Evolutionary conservation across 1,140 invertebrate genomes (phyloP), one percentile per base, ranked within the genome.

Genomic region (Camponotus pennsylvanicus): DNA sequence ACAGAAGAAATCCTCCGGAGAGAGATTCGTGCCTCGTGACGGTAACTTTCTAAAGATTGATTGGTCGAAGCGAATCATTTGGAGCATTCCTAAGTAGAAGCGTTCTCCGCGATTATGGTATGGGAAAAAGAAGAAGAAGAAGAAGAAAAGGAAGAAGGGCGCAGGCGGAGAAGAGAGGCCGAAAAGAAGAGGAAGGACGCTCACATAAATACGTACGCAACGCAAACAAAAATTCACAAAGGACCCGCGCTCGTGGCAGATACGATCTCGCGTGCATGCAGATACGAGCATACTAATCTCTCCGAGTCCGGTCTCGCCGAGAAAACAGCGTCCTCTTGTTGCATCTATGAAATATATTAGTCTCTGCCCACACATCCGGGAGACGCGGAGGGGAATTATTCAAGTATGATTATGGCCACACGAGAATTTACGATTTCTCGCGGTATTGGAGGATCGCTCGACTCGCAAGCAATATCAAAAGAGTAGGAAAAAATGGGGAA

Each of bases 251-350:
- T 93, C 91, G 89, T 91, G 86, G 91, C 88, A 94, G 94, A 95
- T 95, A 95, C 93, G 92, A 95, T 95, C 94, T 94, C 90, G 91
- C 92, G 92, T 52, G 93, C 92, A 93, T 94, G 93, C 93, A 94
- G 93, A 95, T 95, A 93, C 94, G 93, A 94, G 94, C 92, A 94
- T 95, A 94, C 93, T 94, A 93, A 94, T 94, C 92, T 94, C 86
- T 87, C 85, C 55, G 67, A 77, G 86, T 71, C 15, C 3, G 67
- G 61, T 84, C 83, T 87, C 86, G 83, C 76, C 69, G 70, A 86
- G 90, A 70, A 91, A 88, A 91, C 83, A 79, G 70, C 83, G 75
- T 87, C 77, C 83, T 89, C 91, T 88, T 91, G 88, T 92, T 86
- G 85, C 89, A 83, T 91, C 90, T 91, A 91, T 89, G 87, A 91